Conservation (phyloP, 1,140 invertebrate species). For the Pseudomyrmex concolor region DNA sequence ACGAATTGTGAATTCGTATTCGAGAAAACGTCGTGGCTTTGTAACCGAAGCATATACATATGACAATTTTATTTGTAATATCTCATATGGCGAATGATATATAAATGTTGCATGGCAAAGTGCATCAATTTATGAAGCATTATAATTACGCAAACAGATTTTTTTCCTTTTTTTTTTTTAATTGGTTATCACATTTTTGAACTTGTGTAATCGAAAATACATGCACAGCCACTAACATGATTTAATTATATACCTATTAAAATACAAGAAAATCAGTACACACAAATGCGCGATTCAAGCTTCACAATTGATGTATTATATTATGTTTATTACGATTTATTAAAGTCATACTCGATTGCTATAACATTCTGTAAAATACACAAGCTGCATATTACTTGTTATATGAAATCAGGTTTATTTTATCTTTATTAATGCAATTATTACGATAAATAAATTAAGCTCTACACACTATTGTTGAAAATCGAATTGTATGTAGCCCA, state of each 20-base stretch:
- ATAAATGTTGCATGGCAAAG: conserved; percentile 51
- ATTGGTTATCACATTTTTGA: conserved; percentile 53
- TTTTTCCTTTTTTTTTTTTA: conserved; percentile 16
- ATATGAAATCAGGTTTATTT: conserved; percentile 48
- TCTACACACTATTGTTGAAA: conserved; percentile 39
- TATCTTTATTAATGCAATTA: conserved; percentile 44
- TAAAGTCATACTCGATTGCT: conserved; percentile 64
- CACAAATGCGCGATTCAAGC: conserved; percentile 46
- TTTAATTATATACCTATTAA: conserved; percentile 48
- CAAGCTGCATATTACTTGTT: conserved; percentile 61
- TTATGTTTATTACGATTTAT: conserved; percentile 33
- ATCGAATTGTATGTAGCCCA: conserved; percentile 53
- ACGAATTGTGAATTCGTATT: conserved; percentile 54
- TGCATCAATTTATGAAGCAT: conserved; percentile 75
- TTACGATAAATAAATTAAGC: conserved; percentile 36
- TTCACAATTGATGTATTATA: conserved; percentile 74
- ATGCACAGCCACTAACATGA: conserved; percentile 37
- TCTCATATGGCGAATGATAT: conserved; percentile 58
- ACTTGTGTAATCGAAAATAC: conserved; percentile 57
- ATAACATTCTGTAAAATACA: conserved; percentile 64
- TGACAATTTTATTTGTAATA: conserved; percentile 66
- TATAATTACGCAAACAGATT: conserved; percentile 26
- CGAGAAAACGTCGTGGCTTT: conserved; percentile 49
- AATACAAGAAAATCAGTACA: conserved; percentile 25
- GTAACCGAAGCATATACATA: conserved; percentile 58